phyloP scores from a whole-genome alignment of 2,888 invertebrate genomes.

The Acleris holmiana region DNA sequence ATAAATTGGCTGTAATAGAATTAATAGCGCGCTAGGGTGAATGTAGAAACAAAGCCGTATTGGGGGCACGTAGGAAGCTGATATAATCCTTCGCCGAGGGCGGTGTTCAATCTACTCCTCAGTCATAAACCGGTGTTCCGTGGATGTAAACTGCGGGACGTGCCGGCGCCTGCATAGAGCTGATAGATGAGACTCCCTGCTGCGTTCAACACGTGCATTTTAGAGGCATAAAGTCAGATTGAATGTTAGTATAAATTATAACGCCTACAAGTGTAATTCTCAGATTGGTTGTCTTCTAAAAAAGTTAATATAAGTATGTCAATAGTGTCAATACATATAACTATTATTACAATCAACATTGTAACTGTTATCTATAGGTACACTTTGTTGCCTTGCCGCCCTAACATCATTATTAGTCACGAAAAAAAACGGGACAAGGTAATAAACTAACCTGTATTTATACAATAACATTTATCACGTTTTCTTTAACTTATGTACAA shows the following conservation, averaged over 20 bases:
- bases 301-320: too few species aligned
- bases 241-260: neutral
- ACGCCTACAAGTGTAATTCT: too few species aligned
- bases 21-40: conserved; percentile 22
- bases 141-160: conserved; percentile 63
- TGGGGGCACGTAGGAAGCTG: conserved; percentile 53
- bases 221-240: neutral
- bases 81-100: conserved; percentile 60
- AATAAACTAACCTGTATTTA: too few species aligned
- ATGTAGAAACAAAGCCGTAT: conserved; percentile 49
- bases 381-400: too few species aligned
- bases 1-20: conserved; percentile 32
- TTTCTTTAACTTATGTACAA: too few species aligned
- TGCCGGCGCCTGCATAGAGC: conserved; percentile 49
- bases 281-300: too few species aligned
- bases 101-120: conserved; percentile 65
- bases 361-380: too few species aligned
- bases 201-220: conserved; percentile 40
- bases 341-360: too few species aligned
- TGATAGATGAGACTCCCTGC: conserved; percentile 39
- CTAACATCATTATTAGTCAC: too few species aligned
- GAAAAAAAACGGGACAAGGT: too few species aligned
- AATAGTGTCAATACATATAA: too few species aligned
- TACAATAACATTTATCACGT: too few species aligned
- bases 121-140: conserved; percentile 64